phyloP scores from a whole-genome alignment of 2,888 invertebrate species.

The Leucozona laternaria region DNA sequence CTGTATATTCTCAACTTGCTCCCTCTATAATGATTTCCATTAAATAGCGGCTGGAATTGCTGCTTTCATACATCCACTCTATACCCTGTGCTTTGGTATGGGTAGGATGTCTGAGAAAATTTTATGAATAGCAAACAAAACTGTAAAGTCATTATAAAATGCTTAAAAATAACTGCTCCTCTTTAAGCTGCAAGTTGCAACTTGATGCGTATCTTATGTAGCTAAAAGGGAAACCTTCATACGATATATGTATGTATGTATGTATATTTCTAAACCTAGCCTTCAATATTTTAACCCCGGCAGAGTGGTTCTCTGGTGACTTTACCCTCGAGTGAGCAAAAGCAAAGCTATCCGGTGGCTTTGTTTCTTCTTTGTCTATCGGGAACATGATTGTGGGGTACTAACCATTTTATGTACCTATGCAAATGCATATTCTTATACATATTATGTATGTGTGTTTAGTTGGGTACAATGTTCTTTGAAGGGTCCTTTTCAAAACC shows the following conservation, averaged over 20 bases:
- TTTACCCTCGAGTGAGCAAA: slow-evolving; percentile 61
- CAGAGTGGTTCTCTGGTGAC: slow-evolving; percentile 42
- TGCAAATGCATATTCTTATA: background rate
- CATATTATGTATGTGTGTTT: too few species aligned
- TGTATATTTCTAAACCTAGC: slow-evolving; percentile 22
- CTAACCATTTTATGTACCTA: slow-evolving; percentile 18
- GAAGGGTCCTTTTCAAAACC: slow-evolving; percentile 39
- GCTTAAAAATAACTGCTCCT: background rate
- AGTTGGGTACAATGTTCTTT: slow-evolving; percentile 33
- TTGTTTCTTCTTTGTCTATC: slow-evolving; percentile 20
- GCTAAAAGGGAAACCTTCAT: background rate
- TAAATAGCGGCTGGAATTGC: too few species aligned
- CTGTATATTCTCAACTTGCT: too few species aligned
- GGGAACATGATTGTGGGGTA: slow-evolving; percentile 46
- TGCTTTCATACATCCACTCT: too few species aligned
- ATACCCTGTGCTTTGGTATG: too few species aligned
- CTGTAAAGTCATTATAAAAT: background rate
- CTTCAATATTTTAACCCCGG: slow-evolving; percentile 61
- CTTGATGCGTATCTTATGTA: slow-evolving; percentile 8
- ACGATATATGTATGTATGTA: background rate
- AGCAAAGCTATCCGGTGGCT: slow-evolving; percentile 51
- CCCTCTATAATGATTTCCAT: too few species aligned
- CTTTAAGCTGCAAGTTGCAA: background rate
- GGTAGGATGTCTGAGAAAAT: too few species aligned
- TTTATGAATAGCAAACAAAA: background rate